Evolutionary conservation across 2,113 vertebrate genomes (phyloP).

Genomic region (Suncus etruscus): DNA sequence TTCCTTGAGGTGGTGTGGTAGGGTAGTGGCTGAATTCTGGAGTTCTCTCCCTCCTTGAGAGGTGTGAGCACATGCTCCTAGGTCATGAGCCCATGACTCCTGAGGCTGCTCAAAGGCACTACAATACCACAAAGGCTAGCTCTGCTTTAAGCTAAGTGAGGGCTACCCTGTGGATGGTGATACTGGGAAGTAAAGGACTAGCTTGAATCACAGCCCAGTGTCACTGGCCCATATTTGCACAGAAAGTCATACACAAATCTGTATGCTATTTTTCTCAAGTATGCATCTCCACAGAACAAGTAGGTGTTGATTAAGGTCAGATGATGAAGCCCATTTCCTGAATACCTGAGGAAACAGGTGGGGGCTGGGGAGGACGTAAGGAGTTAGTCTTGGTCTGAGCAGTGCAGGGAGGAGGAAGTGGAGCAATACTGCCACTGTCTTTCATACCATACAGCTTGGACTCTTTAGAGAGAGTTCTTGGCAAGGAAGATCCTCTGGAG

Average conservation of each 20-base stretch:
- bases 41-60: too few species aligned
- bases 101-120: too few species aligned
- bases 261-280: background rate
- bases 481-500: conserved; percentile 97
- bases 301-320: conserved; percentile 62
- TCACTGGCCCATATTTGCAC: too few species aligned
- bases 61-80: too few species aligned
- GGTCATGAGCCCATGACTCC: too few species aligned
- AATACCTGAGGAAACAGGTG: conserved; percentile 98
- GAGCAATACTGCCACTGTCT: conserved; percentile 88
- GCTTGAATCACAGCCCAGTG: background rate
- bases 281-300: conserved; percentile 60
- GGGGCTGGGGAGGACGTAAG: conserved; percentile 96
- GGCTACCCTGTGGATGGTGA: too few species aligned
- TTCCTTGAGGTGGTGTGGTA: too few species aligned
- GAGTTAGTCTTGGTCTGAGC: conserved; percentile 95
- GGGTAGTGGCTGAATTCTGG: too few species aligned
- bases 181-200: too few species aligned
- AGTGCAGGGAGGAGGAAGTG: conserved; percentile 89
- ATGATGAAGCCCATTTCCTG: conserved; percentile 75
- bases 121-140: too few species aligned
- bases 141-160: too few species aligned
- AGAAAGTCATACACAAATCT: background rate
- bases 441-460: conserved; percentile 99
- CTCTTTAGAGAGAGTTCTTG: conserved; percentile 98